phyloP scores from a whole-genome alignment of 2,888 invertebrate species.

The Prosapia bicincta region DNA sequence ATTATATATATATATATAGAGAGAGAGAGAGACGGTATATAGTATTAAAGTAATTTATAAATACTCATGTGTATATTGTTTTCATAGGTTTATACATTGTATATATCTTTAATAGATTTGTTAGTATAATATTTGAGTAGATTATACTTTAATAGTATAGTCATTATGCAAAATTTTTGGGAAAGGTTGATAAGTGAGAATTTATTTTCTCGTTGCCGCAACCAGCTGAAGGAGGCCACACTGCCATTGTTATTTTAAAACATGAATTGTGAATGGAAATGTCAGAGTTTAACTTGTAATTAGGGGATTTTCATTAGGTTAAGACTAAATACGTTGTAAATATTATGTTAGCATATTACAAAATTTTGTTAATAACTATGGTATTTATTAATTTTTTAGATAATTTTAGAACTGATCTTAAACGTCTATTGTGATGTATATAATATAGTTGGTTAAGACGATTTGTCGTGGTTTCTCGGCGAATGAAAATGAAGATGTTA shows the following conservation, averaged over 20 bases:
- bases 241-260: slow-evolving; percentile 18
- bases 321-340: neutral
- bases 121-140: neutral
- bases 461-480: neutral
- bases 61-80: neutral
- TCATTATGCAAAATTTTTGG: neutral
- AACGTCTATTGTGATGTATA: neutral
- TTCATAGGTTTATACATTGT: neutral
- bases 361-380: neutral
- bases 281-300: neutral
- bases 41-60: neutral
- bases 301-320: neutral
- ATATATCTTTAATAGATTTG: neutral
- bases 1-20: neutral
- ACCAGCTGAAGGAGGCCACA: slow-evolving; percentile 27
- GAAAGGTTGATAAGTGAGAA: neutral
- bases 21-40: neutral
- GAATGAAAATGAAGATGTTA: neutral
- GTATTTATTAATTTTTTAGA: neutral
- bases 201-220: neutral
- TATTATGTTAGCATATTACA: neutral
- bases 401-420: neutral
- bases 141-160: neutral
- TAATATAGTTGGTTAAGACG: neutral
- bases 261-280: neutral